These are phyloP conservation scores for Eudasyphora cyanicolor DNA, from an alignment of 2,888 invertebrate genomes.

Conservation along the genomic window DNA sequence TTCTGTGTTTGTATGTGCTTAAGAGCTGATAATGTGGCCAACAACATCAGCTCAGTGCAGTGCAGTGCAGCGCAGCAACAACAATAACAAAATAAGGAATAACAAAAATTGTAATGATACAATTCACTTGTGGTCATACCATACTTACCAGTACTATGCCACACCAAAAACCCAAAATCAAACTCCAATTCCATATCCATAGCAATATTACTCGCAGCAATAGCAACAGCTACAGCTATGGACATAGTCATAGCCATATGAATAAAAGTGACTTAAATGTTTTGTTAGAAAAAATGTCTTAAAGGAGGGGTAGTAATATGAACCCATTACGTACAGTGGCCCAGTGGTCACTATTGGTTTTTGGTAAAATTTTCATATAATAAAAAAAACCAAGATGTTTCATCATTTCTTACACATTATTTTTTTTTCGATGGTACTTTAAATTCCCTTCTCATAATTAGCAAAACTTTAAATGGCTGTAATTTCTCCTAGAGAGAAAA, in stretches of 20 bases:
- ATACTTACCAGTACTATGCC: not conserved
- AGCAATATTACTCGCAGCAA: not conserved
- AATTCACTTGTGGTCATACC: constrained; percentile 27
- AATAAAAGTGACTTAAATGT: constrained; percentile 21
- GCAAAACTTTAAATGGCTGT: no score
- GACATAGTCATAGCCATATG: not conserved
- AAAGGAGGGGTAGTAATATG: constrained; percentile 25
- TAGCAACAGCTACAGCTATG: no score
- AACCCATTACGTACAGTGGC: not conserved
- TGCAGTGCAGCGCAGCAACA: constrained; percentile 32
- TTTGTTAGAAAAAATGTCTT: constrained; percentile 5
- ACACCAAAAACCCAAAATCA: constrained; percentile 3
- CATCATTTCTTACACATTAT: no score
- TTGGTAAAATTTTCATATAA: no score
- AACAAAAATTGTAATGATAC: constrained; percentile 33
- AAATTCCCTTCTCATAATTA: no score
- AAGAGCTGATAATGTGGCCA: constrained; percentile 59
- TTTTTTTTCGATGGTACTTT: no score
- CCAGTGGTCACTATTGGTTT: not conserved
- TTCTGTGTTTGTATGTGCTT: constrained; percentile 3
- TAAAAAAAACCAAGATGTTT: no score
- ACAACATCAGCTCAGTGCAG: constrained; percentile 25
- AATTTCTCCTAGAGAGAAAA: no score
- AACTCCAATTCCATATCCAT: not conserved
- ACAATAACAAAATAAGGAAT: constrained; percentile 31